A percentile compares a stretch with the other conserved stretches of the same genome.
phyloP scores from a whole-genome alignment of 2,797 vertebrate genomes.

The Linurgus olivaceus region DNA sequence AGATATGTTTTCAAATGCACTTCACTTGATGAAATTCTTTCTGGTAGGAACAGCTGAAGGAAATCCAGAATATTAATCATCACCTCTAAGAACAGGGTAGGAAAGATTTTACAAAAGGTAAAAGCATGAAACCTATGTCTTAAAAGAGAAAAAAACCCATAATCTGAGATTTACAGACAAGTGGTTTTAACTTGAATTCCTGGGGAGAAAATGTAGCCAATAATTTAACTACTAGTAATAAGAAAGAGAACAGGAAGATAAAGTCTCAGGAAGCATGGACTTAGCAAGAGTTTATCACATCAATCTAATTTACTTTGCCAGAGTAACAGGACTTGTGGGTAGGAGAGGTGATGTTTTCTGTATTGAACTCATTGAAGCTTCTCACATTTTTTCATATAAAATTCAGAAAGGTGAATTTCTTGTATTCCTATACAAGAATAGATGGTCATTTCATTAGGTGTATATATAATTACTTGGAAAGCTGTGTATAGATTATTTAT shows the following conservation, averaged over 20 bases:
- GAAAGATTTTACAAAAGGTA: neutral
- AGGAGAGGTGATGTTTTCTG: neutral
- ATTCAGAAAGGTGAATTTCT: neutral
- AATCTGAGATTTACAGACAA: neutral
- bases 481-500: neutral
- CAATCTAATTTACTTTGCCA: neutral
- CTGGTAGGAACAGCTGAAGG: neutral
- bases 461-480: neutral
- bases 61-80: neutral
- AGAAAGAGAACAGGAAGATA: neutral
- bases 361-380: neutral
- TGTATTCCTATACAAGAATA: neutral
- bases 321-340: neutral
- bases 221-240: neutral
- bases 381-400: neutral
- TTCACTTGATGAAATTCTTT: neutral
- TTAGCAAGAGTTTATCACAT: neutral
- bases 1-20: neutral
- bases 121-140: neutral
- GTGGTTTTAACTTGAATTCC: neutral
- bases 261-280: accelerated
- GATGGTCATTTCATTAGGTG: neutral
- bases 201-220: neutral
- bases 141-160: neutral
- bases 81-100: neutral